Evolutionary conservation across 2,113 vertebrate species (phyloP).

Genomic region (Pholis gunnellus): DNA sequence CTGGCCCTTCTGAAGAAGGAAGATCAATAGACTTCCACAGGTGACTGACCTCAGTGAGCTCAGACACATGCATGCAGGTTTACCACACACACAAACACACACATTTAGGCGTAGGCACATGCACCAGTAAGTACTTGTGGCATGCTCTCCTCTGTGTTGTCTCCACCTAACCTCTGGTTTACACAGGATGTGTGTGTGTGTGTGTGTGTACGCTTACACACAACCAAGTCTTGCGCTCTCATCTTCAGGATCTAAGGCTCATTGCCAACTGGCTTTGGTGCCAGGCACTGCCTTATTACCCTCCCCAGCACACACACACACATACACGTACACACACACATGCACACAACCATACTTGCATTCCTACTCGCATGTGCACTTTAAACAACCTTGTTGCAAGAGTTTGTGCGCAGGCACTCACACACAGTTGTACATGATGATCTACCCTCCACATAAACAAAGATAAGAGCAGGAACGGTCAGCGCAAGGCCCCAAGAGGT

Average conservation of each 20-base stretch:
- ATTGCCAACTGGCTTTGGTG: conserved; percentile 84
- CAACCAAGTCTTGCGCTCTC: conserved; percentile 51
- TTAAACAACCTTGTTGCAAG: conserved; percentile 58
- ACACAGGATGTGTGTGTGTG: conserved; percentile 15
- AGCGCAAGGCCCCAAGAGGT: conserved; percentile 77
- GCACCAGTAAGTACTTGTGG: conserved; percentile 41
- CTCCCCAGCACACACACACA: conserved; percentile 71
- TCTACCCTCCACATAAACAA: conserved; percentile 93
- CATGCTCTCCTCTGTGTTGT: conserved; percentile 45
- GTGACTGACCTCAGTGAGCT: conserved; percentile 72
- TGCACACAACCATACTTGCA: conserved; percentile 32
- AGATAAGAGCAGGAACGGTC: conserved; percentile 89
- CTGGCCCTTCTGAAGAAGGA: conserved; percentile 61
- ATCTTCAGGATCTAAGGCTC: conserved; percentile 78
- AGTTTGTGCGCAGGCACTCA: conserved; percentile 73
- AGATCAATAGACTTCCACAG: conserved; percentile 77
- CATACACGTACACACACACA: conserved; percentile 31
- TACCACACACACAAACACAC: conserved; percentile 57
- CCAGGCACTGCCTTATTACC: conserved; percentile 89
- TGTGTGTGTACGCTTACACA: conserved; percentile 27
- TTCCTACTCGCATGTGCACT: conserved; percentile 67
- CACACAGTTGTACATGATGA: conserved; percentile 78
- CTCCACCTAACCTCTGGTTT: conserved; percentile 52
- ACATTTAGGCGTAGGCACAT: conserved; percentile 51
- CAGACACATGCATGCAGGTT: conserved; percentile 53